Base-by-base conservation (phyloP, 92 coral and sea anemone species). In the Palythoa heliodiscus region DNA sequence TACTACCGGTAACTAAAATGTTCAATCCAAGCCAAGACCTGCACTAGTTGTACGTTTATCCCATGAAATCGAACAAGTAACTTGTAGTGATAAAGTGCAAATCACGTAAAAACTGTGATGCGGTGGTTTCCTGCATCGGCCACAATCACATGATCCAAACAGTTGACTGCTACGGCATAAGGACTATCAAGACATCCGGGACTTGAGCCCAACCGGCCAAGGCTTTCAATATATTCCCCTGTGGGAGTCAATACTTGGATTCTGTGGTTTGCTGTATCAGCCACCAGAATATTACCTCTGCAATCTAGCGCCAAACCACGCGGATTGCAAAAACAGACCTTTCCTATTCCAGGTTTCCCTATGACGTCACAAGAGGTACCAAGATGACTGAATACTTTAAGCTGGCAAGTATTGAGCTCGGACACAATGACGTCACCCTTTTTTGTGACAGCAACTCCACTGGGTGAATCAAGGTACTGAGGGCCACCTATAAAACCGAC, bases 121-220 rank as follows among this genome's bases (percentile, higher is more conserved):
- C 98, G 95, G 85, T 96, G 95, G 55, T 96, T 96, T 48, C 98
- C 95, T 50, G 93, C 88, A 47, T 96, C 98, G 47, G 98, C 98
- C 39, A 96, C 93, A 52, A 94, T 81, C 91, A 91, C 98, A 81
- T 88, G 95, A 78, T 96, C 98, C 23, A 87, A 79, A n/a, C 94
- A 89, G 67, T 89, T 92, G 61, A 96, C 96, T 37, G 96, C 92
- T 11, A 96, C 93, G 55, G 94, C 95, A 86, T 72, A 94, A 73
- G 98, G 98, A 78, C 91, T 89, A 89, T 96, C 98, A 77, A 96
- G 70, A 82, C 92, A 91, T 67, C 98, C 98, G 76, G 91, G 91
- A 81, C 88, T 84, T 47, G 98, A 94, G 13, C 98, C 98, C 70
- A 96, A 78, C 83, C 98, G 89, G n/a, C 98, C 98, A 87, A 96